Base-by-base conservation (phyloP, 1,140 invertebrate genomes). In the Magallana ariakensis region DNA sequence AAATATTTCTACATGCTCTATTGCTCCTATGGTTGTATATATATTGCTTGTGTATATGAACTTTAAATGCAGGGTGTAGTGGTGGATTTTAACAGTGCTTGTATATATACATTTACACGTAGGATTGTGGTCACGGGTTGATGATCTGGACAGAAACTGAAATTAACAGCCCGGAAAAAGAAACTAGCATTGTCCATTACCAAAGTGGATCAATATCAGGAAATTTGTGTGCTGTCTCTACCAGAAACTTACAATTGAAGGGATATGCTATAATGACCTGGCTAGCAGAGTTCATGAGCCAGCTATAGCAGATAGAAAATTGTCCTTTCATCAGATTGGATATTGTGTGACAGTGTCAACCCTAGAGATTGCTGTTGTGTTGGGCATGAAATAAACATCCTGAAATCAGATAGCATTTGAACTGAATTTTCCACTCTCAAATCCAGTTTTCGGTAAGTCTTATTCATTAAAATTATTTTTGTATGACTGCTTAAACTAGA, bases 101-200 rank as follows among this genome's bases (percentile, higher is more conserved):
- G 9, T 26, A n/a, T n/a, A n/a, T n/a, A n/a, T n/a, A 46, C 33
- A 75, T 33, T 75, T 13, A 46, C 33, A 46, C 33, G 5, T 26
- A 75, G 9, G 66, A 19, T 26, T 19, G 9, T 33, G 66, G 66
- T 75, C 22, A 26, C 33, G 66, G 22, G 13, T 26, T 75, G 66
- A 26, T 75, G 66, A 75, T 13, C 33, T 75, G 66, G 22, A 33
- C 22, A 26, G 66, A 75, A 75, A 75, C 66, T 75, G 22, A 75
- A 75, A 75, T 75, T 75, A 75, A 75, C 66, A 75, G 66, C 66
- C 66, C 9, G 66, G 66, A 75, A 75, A 75, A 22, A 75, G 22
- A 75, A 75, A 75, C 13, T 11, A 75, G 22, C 19, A 75, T 26
- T 46, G 22, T 22, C 66, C 66, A 75, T 75, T 75, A 46, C 33